Conservation (phyloP, 1,140 invertebrate species). For the Chelonus insularis region DNA sequence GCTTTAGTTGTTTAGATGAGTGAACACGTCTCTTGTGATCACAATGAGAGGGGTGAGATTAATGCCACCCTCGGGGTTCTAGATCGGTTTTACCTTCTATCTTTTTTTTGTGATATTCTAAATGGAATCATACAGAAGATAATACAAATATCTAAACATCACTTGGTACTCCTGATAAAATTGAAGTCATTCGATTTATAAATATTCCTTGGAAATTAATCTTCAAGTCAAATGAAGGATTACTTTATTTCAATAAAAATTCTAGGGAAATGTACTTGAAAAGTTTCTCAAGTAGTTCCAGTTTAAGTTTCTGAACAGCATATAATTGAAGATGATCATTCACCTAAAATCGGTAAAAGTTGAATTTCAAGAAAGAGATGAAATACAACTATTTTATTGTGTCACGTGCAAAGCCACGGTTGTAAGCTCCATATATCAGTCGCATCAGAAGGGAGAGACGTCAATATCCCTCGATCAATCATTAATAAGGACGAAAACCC, state of each 20-base stretch:
- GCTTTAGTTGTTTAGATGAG: constrained; percentile 29
- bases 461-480: constrained; percentile 61
- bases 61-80: constrained; percentile 57
- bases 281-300: too few species aligned
- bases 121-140: too few species aligned
- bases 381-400: constrained; percentile 50
- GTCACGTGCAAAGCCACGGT: constrained; percentile 53
- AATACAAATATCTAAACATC: too few species aligned
- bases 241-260: too few species aligned
- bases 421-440: constrained; percentile 54
- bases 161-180: too few species aligned
- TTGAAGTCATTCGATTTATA: too few species aligned
- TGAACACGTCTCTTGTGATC: constrained; percentile 10
- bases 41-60: constrained; percentile 44
- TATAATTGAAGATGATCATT: too few species aligned
- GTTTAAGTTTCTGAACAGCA: too few species aligned
- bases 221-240: too few species aligned
- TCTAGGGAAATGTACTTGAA: too few species aligned
- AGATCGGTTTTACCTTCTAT: constrained; percentile 39
- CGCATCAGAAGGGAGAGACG: constrained; percentile 54
- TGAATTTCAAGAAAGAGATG: constrained; percentile 21
- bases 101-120: constrained; percentile 22
- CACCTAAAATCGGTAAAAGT: too few species aligned
- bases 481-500: constrained; percentile 61
- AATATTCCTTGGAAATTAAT: too few species aligned